Evolutionary conservation across 2,888 invertebrate species (phyloP), one percentile per base, ranked within the genome.

Genomic region (Formica aserva): DNA sequence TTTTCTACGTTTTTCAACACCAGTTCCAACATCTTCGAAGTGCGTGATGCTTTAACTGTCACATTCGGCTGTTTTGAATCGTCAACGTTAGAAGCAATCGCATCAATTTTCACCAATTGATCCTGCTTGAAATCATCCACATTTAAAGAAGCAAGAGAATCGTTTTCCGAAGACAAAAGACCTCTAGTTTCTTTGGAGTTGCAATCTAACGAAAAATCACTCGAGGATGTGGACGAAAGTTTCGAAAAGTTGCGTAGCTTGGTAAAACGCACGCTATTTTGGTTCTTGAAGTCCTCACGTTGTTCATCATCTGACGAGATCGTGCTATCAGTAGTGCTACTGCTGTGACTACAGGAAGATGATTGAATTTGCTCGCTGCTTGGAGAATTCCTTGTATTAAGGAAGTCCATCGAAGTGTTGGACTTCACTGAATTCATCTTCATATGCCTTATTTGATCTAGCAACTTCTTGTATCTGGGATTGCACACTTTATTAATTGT

Each of bases 21-120:
- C 5, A 57, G 32, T 35, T 78, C n/a, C n/a, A 82, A 45, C n/a
- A 85, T 22, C 26, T 76, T 65, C 18, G 18, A 6, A 6, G 11
- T 3, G 0, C 15, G 0, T 3, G 32, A 22, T 0, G 4, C 52
- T 8, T 38, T 13, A 15, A 1, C 1, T 5, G 2, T 0, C 11
- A 8, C 3, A 52, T 38, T 52, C 35, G 22, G 3, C 3, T n/a
- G 29, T 22, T 45, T 45, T 8, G 29, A 22, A 9, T 45, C 15
- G 15, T 45, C 45, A 38, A 55, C 3, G n/a, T 41, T n/a, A 29
- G n/a, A 75, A 41, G 15, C 3, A 32, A 15, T 22, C 29, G 45
- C 8, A 22, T 65, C 26, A 18, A 3, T 41, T 75, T 32, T 15
- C 45, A 66, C 4, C 4, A 18, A 52, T 38, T 77, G 63, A 62